phyloP scores from a whole-genome alignment of 2,888 invertebrate genomes.

The Marronus borbonicus region DNA sequence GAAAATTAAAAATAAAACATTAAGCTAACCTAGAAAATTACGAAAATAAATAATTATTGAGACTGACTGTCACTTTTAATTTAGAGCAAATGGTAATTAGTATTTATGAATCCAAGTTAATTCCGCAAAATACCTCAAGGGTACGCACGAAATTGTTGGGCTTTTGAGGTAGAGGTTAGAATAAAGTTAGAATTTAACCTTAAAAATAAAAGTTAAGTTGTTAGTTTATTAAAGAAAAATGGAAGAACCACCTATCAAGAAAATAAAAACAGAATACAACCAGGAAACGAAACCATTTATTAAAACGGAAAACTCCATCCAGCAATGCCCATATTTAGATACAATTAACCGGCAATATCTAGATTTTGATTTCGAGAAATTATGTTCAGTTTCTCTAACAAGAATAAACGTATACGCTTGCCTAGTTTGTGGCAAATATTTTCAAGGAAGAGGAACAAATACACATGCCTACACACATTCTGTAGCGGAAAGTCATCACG shows the following conservation, averaged over 20 bases:
- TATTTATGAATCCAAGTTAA: too few species aligned
- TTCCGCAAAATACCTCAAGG: too few species aligned
- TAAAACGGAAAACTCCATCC: constrained; percentile 51
- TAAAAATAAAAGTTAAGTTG: too few species aligned
- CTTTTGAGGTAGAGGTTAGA: too few species aligned
- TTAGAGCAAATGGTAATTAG: too few species aligned
- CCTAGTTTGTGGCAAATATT: constrained; percentile 99
- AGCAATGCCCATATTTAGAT: constrained; percentile 95
- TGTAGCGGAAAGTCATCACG: constrained; percentile 97
- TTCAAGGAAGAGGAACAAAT: constrained; percentile 95
- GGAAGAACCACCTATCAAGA: constrained; percentile 14
- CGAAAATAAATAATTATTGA: background rate
- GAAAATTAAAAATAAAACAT: background rate
- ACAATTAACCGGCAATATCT: constrained; percentile 97
- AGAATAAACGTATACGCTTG: constrained; percentile 99
- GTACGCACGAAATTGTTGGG: too few species aligned
- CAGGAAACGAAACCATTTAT: constrained; percentile 18
- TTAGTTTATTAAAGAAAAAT: background rate
- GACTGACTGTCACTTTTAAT: too few species aligned
- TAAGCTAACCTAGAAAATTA: background rate
- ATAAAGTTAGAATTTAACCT: too few species aligned
- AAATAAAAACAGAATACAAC: background rate
- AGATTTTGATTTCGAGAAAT: constrained; percentile 99
- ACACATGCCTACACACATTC: constrained; percentile 99
- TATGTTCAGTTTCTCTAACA: constrained; percentile 97